Evolutionary conservation across 2,888 invertebrate species (phyloP).

Genomic region (Notocelia uddmanniana): DNA sequence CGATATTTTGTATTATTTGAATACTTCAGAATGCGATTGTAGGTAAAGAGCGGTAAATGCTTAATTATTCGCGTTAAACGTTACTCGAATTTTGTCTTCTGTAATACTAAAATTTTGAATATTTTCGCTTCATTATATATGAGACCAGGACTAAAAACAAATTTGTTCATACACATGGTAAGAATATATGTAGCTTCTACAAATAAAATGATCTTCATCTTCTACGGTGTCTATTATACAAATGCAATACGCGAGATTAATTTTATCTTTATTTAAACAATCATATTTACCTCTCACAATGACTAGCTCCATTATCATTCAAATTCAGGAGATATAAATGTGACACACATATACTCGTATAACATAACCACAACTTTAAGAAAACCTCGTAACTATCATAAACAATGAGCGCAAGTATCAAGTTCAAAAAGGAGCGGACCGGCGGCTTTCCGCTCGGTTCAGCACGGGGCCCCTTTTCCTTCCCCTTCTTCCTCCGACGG

Average conservation of each 20-base stretch:
- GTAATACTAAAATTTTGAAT: not conserved
- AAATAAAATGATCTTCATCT: no score
- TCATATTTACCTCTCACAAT: no score
- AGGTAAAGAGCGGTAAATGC: not conserved
- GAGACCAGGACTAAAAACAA: no score
- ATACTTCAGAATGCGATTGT: constrained; percentile 19
- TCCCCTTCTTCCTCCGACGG: not conserved
- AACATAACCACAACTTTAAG: not conserved
- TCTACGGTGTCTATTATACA: no score
- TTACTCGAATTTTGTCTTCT: not conserved
- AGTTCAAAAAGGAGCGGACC: constrained; percentile 22
- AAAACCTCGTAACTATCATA: not conserved
- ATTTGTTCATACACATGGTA: no score
- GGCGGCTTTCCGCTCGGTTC: constrained; percentile 34
- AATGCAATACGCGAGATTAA: no score
- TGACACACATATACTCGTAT: no score
- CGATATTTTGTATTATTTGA: constrained; percentile 26
- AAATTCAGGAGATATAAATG: not conserved
- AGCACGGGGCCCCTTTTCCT: constrained; percentile 8
- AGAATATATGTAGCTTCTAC: no score
- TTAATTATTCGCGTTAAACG: not conserved
- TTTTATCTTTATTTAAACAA: no score
- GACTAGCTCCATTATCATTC: not conserved
- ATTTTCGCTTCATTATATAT: no score
- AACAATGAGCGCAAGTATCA: not conserved